Conservation (phyloP, 2,888 invertebrate genomes). For the Netelia inedita region DNA sequence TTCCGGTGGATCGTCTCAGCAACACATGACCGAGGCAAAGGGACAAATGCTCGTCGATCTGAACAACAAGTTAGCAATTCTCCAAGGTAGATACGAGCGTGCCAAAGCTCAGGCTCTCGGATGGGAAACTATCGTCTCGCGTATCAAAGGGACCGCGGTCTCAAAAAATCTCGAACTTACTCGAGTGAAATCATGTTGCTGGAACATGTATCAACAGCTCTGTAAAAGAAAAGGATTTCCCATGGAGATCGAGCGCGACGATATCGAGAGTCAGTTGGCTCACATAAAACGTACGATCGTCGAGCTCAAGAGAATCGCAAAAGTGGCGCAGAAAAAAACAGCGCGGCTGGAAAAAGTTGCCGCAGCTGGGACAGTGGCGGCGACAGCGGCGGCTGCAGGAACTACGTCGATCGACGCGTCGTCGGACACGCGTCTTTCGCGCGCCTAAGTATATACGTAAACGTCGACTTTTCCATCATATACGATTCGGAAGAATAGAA, state of each 20-base stretch:
- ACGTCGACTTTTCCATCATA: too few species aligned
- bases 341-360: constrained; percentile 80
- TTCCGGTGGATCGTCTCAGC: constrained; percentile 55
- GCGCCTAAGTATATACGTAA: neutral
- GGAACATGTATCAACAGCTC: constrained; percentile 89
- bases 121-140: constrained; percentile 88
- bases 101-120: constrained; percentile 87
- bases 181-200: constrained; percentile 87
- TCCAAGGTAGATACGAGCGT: constrained; percentile 88
- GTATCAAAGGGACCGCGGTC: constrained; percentile 87
- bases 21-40: constrained; percentile 87
- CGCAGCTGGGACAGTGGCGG: too few species aligned
- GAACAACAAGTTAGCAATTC: constrained; percentile 88
- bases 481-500: too few species aligned
- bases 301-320: constrained; percentile 86
- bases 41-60: constrained; percentile 88
- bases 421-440: neutral
- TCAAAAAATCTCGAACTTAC: constrained; percentile 87
- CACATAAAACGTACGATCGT: constrained; percentile 88
- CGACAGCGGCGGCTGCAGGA: too few species aligned
- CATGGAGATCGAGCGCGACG: constrained; percentile 83
- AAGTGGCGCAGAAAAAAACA: constrained; percentile 83
- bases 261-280: constrained; percentile 88
- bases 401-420: neutral
- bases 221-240: constrained; percentile 87